Conservation (phyloP, 2,888 invertebrate genomes). For the Machimus atricapillus region DNA sequence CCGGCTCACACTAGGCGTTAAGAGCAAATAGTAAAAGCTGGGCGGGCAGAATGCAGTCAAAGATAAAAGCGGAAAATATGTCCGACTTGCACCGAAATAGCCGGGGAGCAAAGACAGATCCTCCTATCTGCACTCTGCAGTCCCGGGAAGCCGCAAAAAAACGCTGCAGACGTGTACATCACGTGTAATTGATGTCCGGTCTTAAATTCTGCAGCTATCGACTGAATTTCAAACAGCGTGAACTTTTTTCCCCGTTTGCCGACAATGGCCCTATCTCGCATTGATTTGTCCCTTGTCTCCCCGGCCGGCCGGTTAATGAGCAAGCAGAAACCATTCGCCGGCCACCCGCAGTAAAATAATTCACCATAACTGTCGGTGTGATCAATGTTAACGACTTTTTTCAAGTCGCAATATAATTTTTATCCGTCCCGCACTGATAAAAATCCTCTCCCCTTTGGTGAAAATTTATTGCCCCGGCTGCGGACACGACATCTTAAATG, state of each 20-base stretch:
- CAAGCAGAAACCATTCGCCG: constrained; percentile 43
- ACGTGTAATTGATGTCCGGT: constrained; percentile 33
- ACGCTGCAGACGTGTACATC: constrained; percentile 28
- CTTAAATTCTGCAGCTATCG: constrained; percentile 32
- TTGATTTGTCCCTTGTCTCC: constrained; percentile 24
- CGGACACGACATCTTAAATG: background rate
- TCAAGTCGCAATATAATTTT: constrained; percentile 24
- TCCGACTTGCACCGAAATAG: background rate
- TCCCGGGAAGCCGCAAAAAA: background rate
- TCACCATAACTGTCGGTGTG: constrained; percentile 47
- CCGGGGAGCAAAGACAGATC: background rate
- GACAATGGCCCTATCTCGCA: constrained; percentile 15
- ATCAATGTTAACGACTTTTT: constrained; percentile 45
- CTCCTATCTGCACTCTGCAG: background rate
- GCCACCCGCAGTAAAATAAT: constrained; percentile 47
- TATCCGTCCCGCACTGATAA: constrained; percentile 17
- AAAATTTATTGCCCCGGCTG: background rate
- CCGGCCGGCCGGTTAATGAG: constrained; percentile 41
- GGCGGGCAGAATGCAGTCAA: background rate
- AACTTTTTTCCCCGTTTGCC: constrained; percentile 6
- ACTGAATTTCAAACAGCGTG: constrained; percentile 32
- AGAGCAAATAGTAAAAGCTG: background rate
- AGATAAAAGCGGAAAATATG: background rate
- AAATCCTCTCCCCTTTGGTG: background rate
- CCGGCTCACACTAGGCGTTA: background rate